Evolutionary conservation across 2,888 invertebrate species (phyloP).

Genomic region (Congeria kusceri): DNA sequence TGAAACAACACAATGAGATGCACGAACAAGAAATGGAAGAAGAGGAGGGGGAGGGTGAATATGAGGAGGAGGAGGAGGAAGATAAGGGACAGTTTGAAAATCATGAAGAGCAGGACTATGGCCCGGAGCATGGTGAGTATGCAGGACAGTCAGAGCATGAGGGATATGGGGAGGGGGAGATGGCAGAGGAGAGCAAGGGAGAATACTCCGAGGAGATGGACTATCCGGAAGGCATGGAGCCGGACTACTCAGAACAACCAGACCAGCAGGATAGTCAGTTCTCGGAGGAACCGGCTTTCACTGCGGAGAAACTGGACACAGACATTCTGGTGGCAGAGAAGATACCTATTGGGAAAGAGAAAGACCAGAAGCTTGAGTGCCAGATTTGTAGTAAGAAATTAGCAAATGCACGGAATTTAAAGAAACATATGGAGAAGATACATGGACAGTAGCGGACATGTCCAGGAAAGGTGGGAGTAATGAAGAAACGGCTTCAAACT

Average conservation of each 20-base stretch:
- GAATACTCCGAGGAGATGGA: neutral
- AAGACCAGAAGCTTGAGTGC: slow-evolving; percentile 32
- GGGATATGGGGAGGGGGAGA: slow-evolving; percentile 5
- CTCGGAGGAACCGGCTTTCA: slow-evolving; percentile 23
- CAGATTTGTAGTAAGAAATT: slow-evolving; percentile 56
- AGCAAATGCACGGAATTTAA: slow-evolving; percentile 31
- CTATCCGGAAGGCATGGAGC: neutral
- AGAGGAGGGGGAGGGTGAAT: slow-evolving; percentile 42
- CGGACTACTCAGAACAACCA: slow-evolving; percentile 11
- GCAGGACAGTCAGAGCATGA: slow-evolving; percentile 2
- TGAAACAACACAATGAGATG: slow-evolving; percentile 46
- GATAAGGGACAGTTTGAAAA: neutral
- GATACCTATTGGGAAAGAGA: neutral
- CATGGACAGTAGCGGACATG: slow-evolving; percentile 5
- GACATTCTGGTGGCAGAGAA: slow-evolving; percentile 42
- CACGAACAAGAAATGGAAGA: slow-evolving; percentile 46
- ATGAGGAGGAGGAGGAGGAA: slow-evolving; percentile 1
- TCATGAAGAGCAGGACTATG: slow-evolving; percentile 6
- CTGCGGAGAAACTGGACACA: slow-evolving; percentile 45
- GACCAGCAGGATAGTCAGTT: slow-evolving; percentile 22
- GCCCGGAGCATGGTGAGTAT: neutral
- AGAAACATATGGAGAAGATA: slow-evolving; percentile 40
- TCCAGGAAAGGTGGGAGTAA: too few species aligned
- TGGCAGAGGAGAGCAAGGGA: slow-evolving; percentile 3
- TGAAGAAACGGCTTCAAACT: too few species aligned